Base-by-base conservation (phyloP, 2,113 vertebrate species). In the Aegithalos caudatus region DNA sequence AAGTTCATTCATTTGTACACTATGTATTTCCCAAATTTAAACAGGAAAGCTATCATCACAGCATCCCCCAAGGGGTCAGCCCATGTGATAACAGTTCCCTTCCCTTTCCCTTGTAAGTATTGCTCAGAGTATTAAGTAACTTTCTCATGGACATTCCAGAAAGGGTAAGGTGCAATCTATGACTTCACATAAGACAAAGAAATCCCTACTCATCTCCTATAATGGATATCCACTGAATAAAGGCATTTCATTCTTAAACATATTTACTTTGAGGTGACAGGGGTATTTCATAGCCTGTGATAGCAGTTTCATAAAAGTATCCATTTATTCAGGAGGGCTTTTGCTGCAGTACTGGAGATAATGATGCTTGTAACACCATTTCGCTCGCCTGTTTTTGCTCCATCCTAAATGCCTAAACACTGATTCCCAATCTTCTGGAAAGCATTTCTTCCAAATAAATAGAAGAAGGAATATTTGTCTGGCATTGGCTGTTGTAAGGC, bases 11-110 rank as follows among this genome's bases (percentile, higher is more conserved):
- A 92, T 94, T 87, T 92, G 73, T 79, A 80, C 7, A 4, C 54
- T 90, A 15, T 51, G 53, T 86, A 88, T 94, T 93, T 92, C 60
- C 85, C 69, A 92, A 90, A 96, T 96, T 96, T 86, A 92, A 96
- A 91, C 67, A 88, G 67, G 76, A 83, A 93, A 90, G 67, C 86
- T 91, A 92, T 89, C 78, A 95, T 92, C 84, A 88, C 22, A 86
- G 69, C 42, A 88, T 86, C 25, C 66, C 83, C 58, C 84, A 78
- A 94, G 58, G 83, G 77, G 78, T 79, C 18, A 87, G 29, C 24
- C 45, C 24, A 71, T 91, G 45, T 85, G 88, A 89, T 95, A 96
- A 91, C 66, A 92, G 57, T 76, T 88, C 60, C 33, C 73, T 91
- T 89, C 47, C 44, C 70, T 92, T 94, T 93, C 72, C 31, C 57